These are phyloP conservation scores for Auanema freiburgensis DNA, from an alignment of 2,888 invertebrate species.

Conservation along the genomic window DNA sequence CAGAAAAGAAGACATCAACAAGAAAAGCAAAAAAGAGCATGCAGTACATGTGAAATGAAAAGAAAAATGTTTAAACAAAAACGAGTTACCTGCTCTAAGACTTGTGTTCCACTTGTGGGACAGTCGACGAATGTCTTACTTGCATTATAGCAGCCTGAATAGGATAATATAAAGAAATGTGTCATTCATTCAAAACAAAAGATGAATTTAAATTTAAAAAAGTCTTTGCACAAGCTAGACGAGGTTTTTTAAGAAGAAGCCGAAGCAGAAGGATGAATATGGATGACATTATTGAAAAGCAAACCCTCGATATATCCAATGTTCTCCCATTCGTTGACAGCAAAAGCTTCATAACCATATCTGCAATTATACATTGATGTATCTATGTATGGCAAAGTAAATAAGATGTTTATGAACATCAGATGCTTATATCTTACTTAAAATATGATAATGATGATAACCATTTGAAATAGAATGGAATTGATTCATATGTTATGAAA, in stretches of 20 bases:
- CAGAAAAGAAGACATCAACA: background rate
- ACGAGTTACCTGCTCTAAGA: conserved; percentile 34
- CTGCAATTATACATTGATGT: conserved; percentile 20
- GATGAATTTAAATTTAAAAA: background rate
- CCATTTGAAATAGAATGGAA: conserved; percentile 50
- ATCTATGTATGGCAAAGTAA: conserved; percentile 2
- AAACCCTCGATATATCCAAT: conserved; percentile 34
- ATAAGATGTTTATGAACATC: background rate
- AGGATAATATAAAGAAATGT: conserved; percentile 1
- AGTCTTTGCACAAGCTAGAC: too few relatives aligned
- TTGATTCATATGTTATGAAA: conserved; percentile 79
- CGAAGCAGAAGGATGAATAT: conserved; percentile 6
- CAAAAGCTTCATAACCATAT: conserved; percentile 51
- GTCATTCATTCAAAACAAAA: conserved; percentile 19
- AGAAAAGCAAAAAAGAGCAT: background rate
- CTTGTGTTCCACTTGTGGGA: conserved; percentile 41
- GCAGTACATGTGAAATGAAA: too few relatives aligned
- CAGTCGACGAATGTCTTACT: conserved; percentile 23
- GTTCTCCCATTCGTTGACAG: conserved; percentile 52
- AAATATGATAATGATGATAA: conserved; percentile 45
- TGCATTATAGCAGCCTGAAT: conserved; percentile 19
- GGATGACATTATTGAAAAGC: background rate
- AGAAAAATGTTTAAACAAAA: too few relatives aligned
- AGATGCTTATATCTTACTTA: conserved; percentile 21
- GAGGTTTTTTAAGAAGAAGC: too few relatives aligned